These are phyloP conservation scores for Onychorhynchus coronatus DNA, from an alignment of 2,113 vertebrate genomes.

Conservation along the genomic window DNA sequence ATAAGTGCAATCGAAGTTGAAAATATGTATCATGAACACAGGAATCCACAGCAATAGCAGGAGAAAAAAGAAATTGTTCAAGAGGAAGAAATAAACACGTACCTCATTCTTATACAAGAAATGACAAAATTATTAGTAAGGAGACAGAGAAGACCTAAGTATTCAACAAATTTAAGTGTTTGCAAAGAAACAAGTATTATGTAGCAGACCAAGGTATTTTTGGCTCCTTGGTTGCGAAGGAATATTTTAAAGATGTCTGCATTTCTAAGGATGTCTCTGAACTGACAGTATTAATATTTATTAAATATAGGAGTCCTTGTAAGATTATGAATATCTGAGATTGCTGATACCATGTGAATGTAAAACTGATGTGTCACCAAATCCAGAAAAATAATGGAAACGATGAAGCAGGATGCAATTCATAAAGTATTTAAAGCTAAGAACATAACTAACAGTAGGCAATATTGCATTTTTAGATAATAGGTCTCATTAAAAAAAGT, in stretches of 20 bases:
- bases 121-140: too few species aligned
- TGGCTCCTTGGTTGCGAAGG: not conserved
- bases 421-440: not conserved
- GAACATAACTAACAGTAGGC: not conserved
- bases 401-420: not conserved
- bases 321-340: not conserved
- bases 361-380: not conserved
- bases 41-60: not conserved
- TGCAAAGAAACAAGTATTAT: not conserved
- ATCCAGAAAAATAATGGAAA: not conserved
- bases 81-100: not conserved
- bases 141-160: too few species aligned
- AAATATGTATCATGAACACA: not conserved
- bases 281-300: not conserved
- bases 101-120: too few species aligned
- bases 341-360: not conserved
- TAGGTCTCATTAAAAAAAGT: not conserved
- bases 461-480: not conserved
- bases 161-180: not conserved
- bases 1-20: not conserved
- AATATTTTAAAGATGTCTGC: not conserved
- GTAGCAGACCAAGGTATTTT: not conserved
- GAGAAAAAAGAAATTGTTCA: not conserved
- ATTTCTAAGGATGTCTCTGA: not conserved
- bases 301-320: not conserved